Evolutionary conservation across 2,888 invertebrate genomes (phyloP).

Genomic region (Thymelicus lineola): DNA sequence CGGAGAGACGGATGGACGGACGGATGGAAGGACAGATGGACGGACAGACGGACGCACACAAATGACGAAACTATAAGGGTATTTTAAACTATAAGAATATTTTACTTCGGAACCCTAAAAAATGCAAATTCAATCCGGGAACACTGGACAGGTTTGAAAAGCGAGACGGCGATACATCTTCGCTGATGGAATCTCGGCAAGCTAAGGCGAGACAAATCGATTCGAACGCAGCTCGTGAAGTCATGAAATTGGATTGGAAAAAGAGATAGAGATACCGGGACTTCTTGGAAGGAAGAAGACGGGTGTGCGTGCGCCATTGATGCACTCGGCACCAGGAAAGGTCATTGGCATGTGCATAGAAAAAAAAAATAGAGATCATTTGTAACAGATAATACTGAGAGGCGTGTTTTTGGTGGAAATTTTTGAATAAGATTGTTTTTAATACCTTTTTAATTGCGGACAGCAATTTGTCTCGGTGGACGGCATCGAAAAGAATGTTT

Average conservation of each 20-base stretch:
- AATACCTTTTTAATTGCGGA: constrained; percentile 38
- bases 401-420: constrained; percentile 42
- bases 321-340: constrained; percentile 58
- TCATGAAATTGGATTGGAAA: constrained; percentile 64
- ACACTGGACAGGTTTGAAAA: constrained; percentile 67
- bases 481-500: constrained; percentile 41
- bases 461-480: constrained; percentile 38
- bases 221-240: constrained; percentile 63
- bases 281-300: constrained; percentile 42
- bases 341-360: constrained; percentile 73
- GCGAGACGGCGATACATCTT: constrained; percentile 58
- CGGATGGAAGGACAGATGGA: too few species aligned
- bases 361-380: constrained; percentile 67
- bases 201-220: constrained; percentile 77
- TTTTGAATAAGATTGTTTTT: constrained; percentile 27
- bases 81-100: too few species aligned
- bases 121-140: constrained; percentile 69
- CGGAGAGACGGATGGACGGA: too few species aligned
- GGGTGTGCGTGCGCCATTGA: constrained; percentile 36
- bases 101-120: too few species aligned
- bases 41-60: too few species aligned
- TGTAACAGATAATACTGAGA: constrained; percentile 60
- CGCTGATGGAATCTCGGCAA: constrained; percentile 57
- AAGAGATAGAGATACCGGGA: constrained; percentile 59
- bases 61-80: too few species aligned